phyloP scores from a whole-genome alignment of 2,888 invertebrate species.

The Aphodius granarius region DNA sequence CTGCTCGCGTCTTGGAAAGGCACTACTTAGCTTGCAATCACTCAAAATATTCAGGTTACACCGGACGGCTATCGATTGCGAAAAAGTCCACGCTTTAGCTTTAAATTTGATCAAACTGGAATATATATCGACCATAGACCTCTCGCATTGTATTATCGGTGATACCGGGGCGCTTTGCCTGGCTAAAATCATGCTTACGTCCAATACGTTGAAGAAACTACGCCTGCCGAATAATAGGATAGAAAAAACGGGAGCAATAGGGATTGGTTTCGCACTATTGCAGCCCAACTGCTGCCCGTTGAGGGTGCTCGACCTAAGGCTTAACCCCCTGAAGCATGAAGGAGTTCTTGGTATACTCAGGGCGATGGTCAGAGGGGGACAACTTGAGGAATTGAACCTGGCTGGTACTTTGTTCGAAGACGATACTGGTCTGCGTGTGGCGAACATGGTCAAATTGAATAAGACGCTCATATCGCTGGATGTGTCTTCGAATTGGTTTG shows the following conservation, averaged over 20 bases:
- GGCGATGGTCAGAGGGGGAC: conserved; percentile 59
- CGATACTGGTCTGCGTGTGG: conserved; percentile 58
- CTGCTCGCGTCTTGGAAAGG: conserved; percentile 59
- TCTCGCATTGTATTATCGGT: conserved; percentile 67
- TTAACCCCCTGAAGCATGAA: conserved; percentile 63
- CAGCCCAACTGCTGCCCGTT: conserved; percentile 43
- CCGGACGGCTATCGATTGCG: conserved; percentile 62
- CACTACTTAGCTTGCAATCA: conserved; percentile 49
- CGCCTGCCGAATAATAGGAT: conserved; percentile 35
- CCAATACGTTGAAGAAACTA: conserved; percentile 55
- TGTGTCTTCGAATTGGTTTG: conserved; percentile 62
- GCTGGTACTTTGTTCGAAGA: conserved; percentile 60
- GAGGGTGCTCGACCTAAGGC: conserved; percentile 57
- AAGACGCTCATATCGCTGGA: conserved; percentile 58
- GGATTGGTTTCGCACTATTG: conserved; percentile 47
- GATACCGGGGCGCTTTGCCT: conserved; percentile 66
- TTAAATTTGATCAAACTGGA: conserved; percentile 57
- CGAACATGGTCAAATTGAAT: conserved; percentile 60
- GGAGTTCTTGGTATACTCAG: conserved; percentile 63
- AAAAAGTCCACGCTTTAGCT: conserved; percentile 61
- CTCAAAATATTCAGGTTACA: conserved; percentile 58
- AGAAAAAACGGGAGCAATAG: conserved; percentile 41
- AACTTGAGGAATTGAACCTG: conserved; percentile 59
- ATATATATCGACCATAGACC: conserved; percentile 59
- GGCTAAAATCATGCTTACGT: conserved; percentile 61